Evolutionary conservation across 2,113 vertebrate genomes (phyloP).

Genomic region (Merops nubicus): DNA sequence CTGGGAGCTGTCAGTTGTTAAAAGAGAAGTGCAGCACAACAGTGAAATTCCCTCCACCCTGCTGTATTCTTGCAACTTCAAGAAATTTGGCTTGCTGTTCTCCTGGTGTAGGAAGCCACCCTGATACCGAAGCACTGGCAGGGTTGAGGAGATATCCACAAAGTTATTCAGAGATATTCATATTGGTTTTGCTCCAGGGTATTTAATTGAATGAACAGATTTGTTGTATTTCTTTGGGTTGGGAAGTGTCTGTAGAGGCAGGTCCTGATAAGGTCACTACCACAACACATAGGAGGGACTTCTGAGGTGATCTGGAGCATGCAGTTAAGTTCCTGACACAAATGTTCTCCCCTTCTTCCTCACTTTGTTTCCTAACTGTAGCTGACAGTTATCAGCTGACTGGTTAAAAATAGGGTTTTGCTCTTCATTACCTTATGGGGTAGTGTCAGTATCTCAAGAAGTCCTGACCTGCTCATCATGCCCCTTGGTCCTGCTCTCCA

Average conservation of each 20-base stretch:
- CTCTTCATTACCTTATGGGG: background rate
- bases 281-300: too few relatives aligned
- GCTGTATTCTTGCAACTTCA: background rate
- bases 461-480: background rate
- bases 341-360: background rate
- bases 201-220: too few relatives aligned
- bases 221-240: background rate
- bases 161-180: background rate
- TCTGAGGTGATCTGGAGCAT: background rate
- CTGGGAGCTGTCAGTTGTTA: background rate
- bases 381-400: background rate
- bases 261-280: too few relatives aligned
- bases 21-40: background rate
- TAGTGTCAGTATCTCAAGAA: background rate
- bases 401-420: background rate
- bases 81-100: background rate
- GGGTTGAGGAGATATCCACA: background rate
- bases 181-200: fast-evolving
- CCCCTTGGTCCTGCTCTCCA: background rate
- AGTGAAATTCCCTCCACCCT: background rate
- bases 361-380: fast-evolving
- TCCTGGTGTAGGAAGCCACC: background rate
- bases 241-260: background rate
- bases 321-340: background rate
- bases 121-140: background rate